Conservation (phyloP, 2,113 vertebrate species). For the Zosterops pallidus region DNA sequence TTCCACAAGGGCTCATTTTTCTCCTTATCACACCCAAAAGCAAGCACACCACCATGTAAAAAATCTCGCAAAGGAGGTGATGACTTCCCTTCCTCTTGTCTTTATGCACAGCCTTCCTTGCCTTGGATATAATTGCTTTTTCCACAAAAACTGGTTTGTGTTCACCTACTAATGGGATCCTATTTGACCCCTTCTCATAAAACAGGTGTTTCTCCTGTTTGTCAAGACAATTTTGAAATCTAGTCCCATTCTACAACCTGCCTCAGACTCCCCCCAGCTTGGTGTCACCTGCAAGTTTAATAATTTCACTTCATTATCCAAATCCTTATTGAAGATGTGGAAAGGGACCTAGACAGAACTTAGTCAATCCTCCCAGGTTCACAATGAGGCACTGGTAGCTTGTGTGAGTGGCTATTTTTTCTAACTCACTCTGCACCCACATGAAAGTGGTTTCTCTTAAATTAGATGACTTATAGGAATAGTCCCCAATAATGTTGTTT, state of each 20-base stretch:
- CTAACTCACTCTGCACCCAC: neutral
- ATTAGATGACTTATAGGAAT: neutral
- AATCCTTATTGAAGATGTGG: neutral
- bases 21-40: neutral
- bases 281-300: neutral
- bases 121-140: neutral
- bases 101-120: neutral
- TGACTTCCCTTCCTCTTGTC: neutral
- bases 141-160: neutral
- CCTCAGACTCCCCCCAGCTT: neutral
- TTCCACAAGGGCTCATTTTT: neutral
- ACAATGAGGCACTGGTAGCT: neutral
- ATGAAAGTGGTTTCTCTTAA: neutral
- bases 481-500: neutral
- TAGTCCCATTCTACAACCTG: neutral
- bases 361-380: neutral
- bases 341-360: neutral
- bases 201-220: neutral
- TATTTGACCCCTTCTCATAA: neutral
- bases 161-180: neutral
- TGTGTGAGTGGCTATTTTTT: neutral
- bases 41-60: rapidly evolving
- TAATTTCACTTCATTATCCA: neutral
- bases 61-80: neutral
- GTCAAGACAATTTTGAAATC: neutral